A percentile compares a stretch with the other conserved stretches of the same genome.
These are phyloP conservation scores for Ictidomys tridecemlineatus DNA, from an alignment of 2,113 vertebrate species.

Conservation along the genomic window DNA sequence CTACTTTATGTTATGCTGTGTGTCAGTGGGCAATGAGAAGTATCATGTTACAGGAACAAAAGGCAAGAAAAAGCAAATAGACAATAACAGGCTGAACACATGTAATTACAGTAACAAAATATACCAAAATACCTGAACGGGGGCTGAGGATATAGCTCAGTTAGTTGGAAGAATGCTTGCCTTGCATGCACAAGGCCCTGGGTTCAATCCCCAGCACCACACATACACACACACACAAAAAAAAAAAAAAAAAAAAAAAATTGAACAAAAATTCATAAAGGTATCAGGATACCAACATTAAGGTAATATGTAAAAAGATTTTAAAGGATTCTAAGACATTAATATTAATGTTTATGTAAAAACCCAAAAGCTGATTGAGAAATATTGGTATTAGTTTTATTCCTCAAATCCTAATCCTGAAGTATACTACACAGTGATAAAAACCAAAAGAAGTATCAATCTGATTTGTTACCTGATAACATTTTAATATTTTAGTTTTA, in stretches of 20 bases:
- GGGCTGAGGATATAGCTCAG: too few species aligned
- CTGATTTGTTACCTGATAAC: conserved; percentile 47
- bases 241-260: too few species aligned
- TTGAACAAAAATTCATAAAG: conserved; percentile 46
- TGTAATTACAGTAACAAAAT: conserved; percentile 53
- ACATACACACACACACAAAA: too few species aligned
- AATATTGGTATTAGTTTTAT: conserved; percentile 43
- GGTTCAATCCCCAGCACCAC: too few species aligned
- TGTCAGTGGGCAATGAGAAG: background rate
- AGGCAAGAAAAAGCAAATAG: background rate
- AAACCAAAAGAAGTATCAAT: conserved; percentile 48
- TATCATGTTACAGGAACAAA: conserved; percentile 13
- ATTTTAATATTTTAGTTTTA: conserved; percentile 60
- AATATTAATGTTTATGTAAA: conserved; percentile 43
- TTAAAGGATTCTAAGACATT: conserved; percentile 46
- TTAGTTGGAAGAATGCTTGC: too few species aligned
- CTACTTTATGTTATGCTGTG: background rate
- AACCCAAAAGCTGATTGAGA: conserved; percentile 15
- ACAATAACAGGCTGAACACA: conserved; percentile 36
- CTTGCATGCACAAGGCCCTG: too few species aligned
- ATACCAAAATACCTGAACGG: conserved; percentile 27
- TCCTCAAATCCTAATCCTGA: conserved; percentile 50
- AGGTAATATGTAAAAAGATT: background rate
- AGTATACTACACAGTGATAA: background rate
- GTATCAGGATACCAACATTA: background rate